phyloP scores from a whole-genome alignment of 2,888 invertebrate species.

The Lasioglossum villosulum region DNA sequence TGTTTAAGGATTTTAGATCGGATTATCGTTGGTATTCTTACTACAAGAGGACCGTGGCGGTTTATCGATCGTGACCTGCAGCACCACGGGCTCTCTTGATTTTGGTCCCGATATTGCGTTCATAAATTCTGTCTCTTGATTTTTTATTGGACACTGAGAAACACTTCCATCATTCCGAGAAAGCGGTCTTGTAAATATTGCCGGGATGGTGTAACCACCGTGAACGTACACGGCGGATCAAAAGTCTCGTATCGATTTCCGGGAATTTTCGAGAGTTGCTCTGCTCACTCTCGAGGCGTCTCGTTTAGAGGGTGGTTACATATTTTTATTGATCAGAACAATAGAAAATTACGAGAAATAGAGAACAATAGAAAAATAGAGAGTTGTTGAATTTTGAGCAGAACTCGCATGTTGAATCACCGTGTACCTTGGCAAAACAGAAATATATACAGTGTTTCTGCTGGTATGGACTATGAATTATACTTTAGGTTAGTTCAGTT shows the following conservation, averaged over 20 bases:
- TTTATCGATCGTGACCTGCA: slow-evolving; percentile 15
- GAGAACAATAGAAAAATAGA: background rate
- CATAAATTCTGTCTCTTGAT: slow-evolving; percentile 6
- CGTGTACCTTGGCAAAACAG: too few species aligned
- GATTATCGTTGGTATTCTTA: background rate
- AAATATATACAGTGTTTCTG: too few species aligned
- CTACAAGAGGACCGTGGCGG: background rate
- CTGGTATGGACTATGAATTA: too few species aligned
- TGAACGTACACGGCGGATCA: background rate
- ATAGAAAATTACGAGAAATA: background rate
- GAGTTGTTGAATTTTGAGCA: background rate
- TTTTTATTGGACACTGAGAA: slow-evolving; percentile 4
- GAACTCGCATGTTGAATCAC: too few species aligned
- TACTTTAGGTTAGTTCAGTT: too few species aligned
- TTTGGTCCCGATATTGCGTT: slow-evolving; percentile 4
- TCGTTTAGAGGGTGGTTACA: background rate
- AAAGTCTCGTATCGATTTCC: background rate
- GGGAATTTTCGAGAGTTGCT: background rate
- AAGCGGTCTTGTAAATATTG: background rate
- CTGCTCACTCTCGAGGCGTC: background rate
- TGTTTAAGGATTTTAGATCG: background rate
- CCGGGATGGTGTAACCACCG: background rate
- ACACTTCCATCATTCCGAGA: slow-evolving; percentile 10
- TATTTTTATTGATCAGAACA: background rate
- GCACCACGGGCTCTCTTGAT: slow-evolving; percentile 18